phyloP scores from a whole-genome alignment of 2,797 vertebrate genomes.

The Sebastes taczanowskii region DNA sequence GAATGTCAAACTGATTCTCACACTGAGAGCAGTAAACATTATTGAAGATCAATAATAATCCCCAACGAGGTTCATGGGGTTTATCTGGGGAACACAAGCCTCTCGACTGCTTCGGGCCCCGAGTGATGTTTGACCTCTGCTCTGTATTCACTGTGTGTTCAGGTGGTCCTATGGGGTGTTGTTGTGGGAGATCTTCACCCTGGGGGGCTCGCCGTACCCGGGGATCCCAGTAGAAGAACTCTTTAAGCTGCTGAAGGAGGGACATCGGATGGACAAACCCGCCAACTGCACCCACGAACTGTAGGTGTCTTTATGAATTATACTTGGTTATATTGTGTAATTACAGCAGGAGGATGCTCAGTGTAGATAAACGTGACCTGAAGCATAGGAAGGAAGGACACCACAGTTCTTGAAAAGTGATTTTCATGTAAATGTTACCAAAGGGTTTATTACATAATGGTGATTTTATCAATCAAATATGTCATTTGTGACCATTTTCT shows the following conservation, averaged over 20 bases:
- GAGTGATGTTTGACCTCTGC: background rate
- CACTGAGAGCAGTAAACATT: conserved; percentile 16
- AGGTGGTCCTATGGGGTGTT: conserved; percentile 99
- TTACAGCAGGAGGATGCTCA: background rate
- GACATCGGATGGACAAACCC: conserved; percentile 98
- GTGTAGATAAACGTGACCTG: background rate
- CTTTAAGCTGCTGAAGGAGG: conserved; percentile 98
- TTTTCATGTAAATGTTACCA: no score
- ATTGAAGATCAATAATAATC: conserved; percentile 31
- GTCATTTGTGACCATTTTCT: no score
- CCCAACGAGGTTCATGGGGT: background rate
- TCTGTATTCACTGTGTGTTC: conserved; percentile 31
- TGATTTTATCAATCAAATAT: no score
- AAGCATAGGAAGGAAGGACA: no score
- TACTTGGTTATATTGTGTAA: background rate
- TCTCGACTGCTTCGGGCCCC: background rate
- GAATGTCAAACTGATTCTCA: conserved; percentile 21
- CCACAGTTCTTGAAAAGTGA: no score
- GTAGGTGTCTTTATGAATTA: conserved; percentile 76
- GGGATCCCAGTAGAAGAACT: conserved; percentile 98
- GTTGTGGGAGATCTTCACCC: conserved; percentile 98
- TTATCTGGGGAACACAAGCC: background rate
- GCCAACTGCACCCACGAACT: conserved; percentile 98
- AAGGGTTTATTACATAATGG: no score
- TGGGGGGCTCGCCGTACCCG: conserved; percentile 96